Conservation (phyloP, 2,113 vertebrate genomes). For the Ictalurus furcatus region DNA sequence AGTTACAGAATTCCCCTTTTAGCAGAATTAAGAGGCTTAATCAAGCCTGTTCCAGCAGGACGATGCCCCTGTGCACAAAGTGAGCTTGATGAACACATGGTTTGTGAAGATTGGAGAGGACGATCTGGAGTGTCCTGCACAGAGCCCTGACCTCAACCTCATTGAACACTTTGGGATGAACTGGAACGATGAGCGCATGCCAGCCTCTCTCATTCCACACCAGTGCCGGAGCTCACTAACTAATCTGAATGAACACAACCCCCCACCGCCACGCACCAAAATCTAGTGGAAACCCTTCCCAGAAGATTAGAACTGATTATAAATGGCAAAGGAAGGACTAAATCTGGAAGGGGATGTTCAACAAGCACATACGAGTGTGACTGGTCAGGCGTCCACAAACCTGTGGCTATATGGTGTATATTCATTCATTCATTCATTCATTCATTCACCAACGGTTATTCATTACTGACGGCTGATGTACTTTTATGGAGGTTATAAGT, state of each 20-base stretch:
- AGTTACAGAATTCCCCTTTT: not conserved
- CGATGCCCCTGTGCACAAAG: not conserved
- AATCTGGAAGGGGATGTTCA: not conserved
- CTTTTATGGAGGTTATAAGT: too few relatives aligned
- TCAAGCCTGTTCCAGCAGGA: not conserved
- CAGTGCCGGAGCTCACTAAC: not conserved
- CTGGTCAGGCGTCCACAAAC: not conserved
- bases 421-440: not conserved
- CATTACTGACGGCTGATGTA: not conserved
- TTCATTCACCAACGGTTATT: too few relatives aligned
- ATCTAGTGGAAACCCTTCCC: not conserved
- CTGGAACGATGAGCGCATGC: not conserved
- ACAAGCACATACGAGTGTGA: not conserved
- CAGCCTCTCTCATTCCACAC: not conserved
- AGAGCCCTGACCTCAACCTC: not conserved
- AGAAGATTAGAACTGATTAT: too few relatives aligned
- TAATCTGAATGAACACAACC: not conserved
- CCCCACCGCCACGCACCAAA: not conserved
- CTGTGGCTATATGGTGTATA: not conserved
- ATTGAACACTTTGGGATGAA: not conserved
- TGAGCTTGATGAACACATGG: not conserved
- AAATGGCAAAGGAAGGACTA: too few relatives aligned
- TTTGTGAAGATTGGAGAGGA: not conserved
- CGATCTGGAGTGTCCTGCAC: not conserved
- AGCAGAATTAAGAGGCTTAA: not conserved